Conservation (phyloP, 2,888 invertebrate genomes). For the Aphelenchoides bicaudatus region DNA sequence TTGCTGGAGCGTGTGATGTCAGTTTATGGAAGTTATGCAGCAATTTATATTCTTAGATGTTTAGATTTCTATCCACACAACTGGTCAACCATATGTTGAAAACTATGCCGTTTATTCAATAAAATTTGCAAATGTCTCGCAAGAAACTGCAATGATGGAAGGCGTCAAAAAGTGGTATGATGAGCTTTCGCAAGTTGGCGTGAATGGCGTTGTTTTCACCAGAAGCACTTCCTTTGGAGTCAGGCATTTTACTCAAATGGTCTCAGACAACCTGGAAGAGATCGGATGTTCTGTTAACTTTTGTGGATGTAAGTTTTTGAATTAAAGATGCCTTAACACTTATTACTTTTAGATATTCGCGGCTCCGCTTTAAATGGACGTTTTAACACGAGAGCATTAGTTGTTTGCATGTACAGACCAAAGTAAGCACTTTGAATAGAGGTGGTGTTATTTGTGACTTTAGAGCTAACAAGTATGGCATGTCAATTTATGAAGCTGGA, state of each 20-base stretch:
- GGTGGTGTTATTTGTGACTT: neutral
- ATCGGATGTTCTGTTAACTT: slow-evolving; percentile 13
- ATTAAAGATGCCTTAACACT: neutral
- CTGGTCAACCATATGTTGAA: neutral
- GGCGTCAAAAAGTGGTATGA: slow-evolving; percentile 8
- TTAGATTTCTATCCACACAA: slow-evolving; percentile 8
- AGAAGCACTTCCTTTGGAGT: slow-evolving; percentile 3
- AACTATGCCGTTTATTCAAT: slow-evolving; percentile 6
- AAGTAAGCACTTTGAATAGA: neutral
- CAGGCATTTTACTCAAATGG: slow-evolving; percentile 3
- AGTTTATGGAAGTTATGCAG: too few species aligned
- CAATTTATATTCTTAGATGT: too few species aligned
- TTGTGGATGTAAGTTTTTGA: slow-evolving; percentile 2
- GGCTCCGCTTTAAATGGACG: neutral
- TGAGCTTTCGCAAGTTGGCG: slow-evolving; percentile 2
- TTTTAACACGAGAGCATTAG: neutral
- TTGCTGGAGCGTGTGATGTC: neutral
- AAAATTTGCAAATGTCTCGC: slow-evolving; percentile 7
- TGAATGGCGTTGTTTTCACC: neutral
- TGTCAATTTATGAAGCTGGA: slow-evolving; percentile 3
- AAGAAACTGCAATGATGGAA: neutral
- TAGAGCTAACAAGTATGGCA: slow-evolving; percentile 12
- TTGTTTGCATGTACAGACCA: slow-evolving; percentile 9
- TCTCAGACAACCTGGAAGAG: neutral
- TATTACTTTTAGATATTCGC: neutral